Evolutionary conservation across 2,888 invertebrate genomes (phyloP).

Genomic region (Acanthosoma haemorrhoidale): DNA sequence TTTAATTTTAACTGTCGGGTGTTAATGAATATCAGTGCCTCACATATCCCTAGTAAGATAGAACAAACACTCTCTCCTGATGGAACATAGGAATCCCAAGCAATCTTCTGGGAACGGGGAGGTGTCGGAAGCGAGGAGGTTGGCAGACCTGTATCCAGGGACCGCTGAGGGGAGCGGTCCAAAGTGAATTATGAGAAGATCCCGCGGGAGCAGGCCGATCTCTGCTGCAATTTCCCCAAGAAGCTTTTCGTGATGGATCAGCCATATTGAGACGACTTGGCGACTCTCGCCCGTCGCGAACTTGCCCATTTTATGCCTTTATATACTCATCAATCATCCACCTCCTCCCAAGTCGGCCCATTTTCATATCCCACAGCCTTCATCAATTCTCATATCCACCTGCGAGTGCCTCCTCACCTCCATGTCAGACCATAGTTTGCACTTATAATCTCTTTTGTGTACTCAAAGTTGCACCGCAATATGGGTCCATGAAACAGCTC

Average conservation of each 20-base stretch:
- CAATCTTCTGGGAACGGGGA: neutral
- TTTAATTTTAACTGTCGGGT: too few species aligned
- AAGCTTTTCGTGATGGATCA: slow-evolving; percentile 30
- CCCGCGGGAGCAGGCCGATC: neutral
- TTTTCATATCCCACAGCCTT: slow-evolving; percentile 26
- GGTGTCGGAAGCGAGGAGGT: slow-evolving; percentile 1
- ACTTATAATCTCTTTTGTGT: neutral
- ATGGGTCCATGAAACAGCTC: too few species aligned
- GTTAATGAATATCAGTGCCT: too few species aligned
- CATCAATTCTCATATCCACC: slow-evolving; percentile 26
- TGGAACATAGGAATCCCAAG: too few species aligned
- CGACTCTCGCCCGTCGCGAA: slow-evolving; percentile 15
- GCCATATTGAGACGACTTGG: slow-evolving; percentile 28
- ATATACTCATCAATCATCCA: slow-evolving; percentile 25
- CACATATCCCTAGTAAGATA: too few species aligned
- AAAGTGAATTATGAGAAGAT: slow-evolving; percentile 5
- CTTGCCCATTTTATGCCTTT: slow-evolving; percentile 25
- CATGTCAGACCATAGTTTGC: neutral
- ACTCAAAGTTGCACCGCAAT: neutral
- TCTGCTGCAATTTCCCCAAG: slow-evolving; percentile 21
- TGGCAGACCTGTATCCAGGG: neutral
- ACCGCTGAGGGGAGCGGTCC: neutral
- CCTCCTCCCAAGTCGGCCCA: neutral
- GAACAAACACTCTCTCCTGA: too few species aligned
- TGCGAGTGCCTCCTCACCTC: neutral